Evolutionary conservation across 2,888 invertebrate genomes (phyloP).

Genomic region (Ramazzottius varieornatus): DNA sequence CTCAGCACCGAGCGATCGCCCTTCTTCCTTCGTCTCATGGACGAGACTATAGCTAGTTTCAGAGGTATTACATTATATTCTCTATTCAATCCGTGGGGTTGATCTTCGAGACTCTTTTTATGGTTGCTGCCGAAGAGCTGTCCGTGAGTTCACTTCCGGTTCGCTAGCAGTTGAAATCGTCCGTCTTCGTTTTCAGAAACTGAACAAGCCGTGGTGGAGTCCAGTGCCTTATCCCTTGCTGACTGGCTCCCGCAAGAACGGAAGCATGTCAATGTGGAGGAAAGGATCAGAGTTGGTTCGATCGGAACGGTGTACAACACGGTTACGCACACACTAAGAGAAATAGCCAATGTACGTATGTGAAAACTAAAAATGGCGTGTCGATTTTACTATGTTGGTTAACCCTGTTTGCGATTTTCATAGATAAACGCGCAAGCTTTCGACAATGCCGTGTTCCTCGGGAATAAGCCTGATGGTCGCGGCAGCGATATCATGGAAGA

Average conservation of each 20-base stretch:
- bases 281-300: no score
- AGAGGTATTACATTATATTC: neutral
- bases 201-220: neutral
- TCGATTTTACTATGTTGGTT: neutral
- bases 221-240: neutral
- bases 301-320: neutral
- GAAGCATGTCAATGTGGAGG: neutral
- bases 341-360: neutral
- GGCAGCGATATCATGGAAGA: neutral
- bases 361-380: neutral
- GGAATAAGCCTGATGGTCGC: neutral
- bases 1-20: neutral
- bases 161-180: no score
- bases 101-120: no score
- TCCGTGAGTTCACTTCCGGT: no score
- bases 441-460: neutral
- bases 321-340: neutral
- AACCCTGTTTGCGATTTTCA: neutral
- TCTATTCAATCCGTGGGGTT: neutral
- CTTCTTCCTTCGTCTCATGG: neutral
- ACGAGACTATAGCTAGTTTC: neutral
- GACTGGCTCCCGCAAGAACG: neutral
- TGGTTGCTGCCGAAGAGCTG: no score
- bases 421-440: neutral
- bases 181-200: slow-evolving; percentile 1